These are phyloP conservation scores for Tridacna crocea DNA, from an alignment of 2,888 invertebrate genomes.

Conservation along the genomic window DNA sequence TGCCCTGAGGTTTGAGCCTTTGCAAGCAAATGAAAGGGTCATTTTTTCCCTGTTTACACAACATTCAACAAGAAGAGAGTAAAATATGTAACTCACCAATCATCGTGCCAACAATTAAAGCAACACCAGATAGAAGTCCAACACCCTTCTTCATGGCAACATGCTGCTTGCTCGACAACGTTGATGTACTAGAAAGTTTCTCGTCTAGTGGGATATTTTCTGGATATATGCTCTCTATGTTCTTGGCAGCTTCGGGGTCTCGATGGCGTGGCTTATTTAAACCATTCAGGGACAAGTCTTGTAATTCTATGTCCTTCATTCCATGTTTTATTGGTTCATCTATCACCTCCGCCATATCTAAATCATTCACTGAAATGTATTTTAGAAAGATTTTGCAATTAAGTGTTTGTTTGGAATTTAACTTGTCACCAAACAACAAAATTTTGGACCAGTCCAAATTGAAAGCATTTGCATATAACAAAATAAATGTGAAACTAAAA, in stretches of 20 bases:
- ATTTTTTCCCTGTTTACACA: too few relatives aligned
- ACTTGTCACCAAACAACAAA: neutral
- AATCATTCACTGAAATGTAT: constrained; percentile 10
- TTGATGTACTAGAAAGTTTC: constrained; percentile 29
- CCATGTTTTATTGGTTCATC: constrained; percentile 44
- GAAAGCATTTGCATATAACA: too few relatives aligned
- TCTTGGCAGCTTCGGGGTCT: neutral
- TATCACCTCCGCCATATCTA: neutral
- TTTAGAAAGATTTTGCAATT: too few relatives aligned
- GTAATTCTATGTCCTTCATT: constrained; percentile 52
- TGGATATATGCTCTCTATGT: neutral
- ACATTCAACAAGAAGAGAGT: too few relatives aligned
- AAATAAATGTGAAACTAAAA: too few relatives aligned
- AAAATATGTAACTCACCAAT: constrained; percentile 87
- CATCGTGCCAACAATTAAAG: constrained; percentile 94
- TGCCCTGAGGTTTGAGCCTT: too few relatives aligned
- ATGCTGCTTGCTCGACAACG: constrained; percentile 39
- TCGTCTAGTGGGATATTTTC: constrained; percentile 30
- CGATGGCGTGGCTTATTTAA: constrained; percentile 36
- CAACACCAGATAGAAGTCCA: constrained; percentile 92
- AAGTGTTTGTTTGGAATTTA: neutral
- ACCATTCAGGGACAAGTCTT: constrained; percentile 33
- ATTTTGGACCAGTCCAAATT: neutral
- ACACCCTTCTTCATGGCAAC: constrained; percentile 87
- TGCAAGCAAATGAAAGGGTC: too few relatives aligned